phyloP scores from a whole-genome alignment of 2,888 invertebrate species.

The Cotesia congregata region DNA sequence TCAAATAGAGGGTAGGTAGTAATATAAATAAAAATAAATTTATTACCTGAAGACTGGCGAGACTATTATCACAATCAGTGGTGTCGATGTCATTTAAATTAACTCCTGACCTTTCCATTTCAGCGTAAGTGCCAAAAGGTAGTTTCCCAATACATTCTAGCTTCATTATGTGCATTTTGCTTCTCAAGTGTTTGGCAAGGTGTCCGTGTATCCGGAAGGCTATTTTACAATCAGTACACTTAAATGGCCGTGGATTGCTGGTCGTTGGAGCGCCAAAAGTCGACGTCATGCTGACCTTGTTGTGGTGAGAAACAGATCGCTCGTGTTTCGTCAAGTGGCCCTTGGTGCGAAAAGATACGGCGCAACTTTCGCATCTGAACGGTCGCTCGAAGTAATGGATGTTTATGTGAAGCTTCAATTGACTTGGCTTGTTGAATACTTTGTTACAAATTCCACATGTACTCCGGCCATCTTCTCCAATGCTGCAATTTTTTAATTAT shows the following conservation, averaged over 20 bases:
- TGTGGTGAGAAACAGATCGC: constrained; percentile 91
- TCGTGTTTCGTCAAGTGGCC: constrained; percentile 95
- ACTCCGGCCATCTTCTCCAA: constrained; percentile 82
- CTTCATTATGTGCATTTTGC: constrained; percentile 96
- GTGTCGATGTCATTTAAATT: constrained; percentile 96
- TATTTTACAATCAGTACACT: constrained; percentile 95
- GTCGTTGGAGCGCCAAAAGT: constrained; percentile 87
- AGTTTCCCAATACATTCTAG: constrained; percentile 93
- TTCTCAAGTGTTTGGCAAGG: constrained; percentile 95
- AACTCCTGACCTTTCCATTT: constrained; percentile 91
- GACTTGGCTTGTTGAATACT: constrained; percentile 91
- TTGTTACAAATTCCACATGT: constrained; percentile 91
- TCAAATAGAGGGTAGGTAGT: constrained; percentile 23
- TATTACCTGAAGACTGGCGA: constrained; percentile 85
- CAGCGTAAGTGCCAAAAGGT: constrained; percentile 94
- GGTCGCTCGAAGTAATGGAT: constrained; percentile 96
- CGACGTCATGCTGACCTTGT: constrained; percentile 88
- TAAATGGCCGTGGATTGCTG: constrained; percentile 94
- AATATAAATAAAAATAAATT: constrained; percentile 19
- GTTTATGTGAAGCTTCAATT: constrained; percentile 91
- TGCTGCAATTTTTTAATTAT: constrained; percentile 60
- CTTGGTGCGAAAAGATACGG: constrained; percentile 89
- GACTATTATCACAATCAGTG: constrained; percentile 94
- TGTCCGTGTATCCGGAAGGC: constrained; percentile 98
- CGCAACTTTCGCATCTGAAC: constrained; percentile 92